These are phyloP conservation scores for Idaea biselata DNA, from an alignment of 2,888 invertebrate species.

Conservation along the genomic window DNA sequence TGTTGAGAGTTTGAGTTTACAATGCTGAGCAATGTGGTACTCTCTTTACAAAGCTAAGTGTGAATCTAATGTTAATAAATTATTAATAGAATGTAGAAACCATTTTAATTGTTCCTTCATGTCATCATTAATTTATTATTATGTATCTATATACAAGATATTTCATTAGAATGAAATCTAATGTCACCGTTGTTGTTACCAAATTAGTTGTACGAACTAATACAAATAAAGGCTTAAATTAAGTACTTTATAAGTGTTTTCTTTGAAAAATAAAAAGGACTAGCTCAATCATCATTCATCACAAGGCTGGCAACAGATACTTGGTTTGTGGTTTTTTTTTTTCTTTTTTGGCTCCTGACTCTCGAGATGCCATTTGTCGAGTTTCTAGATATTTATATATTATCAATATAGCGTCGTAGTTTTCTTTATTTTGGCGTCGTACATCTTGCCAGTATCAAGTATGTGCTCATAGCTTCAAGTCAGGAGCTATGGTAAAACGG, in stretches of 20 bases:
- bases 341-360: too few species aligned
- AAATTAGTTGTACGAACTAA: slow-evolving; percentile 36
- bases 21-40: slow-evolving; percentile 41
- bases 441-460: too few species aligned
- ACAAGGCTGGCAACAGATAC: neutral
- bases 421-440: too few species aligned
- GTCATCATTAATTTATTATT: slow-evolving; percentile 32
- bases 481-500: too few species aligned
- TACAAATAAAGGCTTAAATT: slow-evolving; percentile 32
- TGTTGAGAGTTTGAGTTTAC: slow-evolving; percentile 44
- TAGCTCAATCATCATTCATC: neutral
- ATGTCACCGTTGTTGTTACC: slow-evolving; percentile 47
- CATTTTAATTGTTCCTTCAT: slow-evolving; percentile 50
- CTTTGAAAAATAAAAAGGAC: neutral
- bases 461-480: too few species aligned
- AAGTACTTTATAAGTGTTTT: slow-evolving; percentile 22
- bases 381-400: too few species aligned
- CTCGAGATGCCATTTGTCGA: too few species aligned
- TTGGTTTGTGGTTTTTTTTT: too few species aligned
- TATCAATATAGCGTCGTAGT: too few species aligned
- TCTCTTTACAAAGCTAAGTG: slow-evolving; percentile 58
- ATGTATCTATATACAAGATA: slow-evolving; percentile 16
- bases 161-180: slow-evolving; percentile 23
- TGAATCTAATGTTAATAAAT: slow-evolving; percentile 70
- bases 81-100: slow-evolving; percentile 59